These are phyloP conservation scores for Rhadina sibilatrix DNA, from an alignment of 2,113 vertebrate genomes.

Conservation along the genomic window DNA sequence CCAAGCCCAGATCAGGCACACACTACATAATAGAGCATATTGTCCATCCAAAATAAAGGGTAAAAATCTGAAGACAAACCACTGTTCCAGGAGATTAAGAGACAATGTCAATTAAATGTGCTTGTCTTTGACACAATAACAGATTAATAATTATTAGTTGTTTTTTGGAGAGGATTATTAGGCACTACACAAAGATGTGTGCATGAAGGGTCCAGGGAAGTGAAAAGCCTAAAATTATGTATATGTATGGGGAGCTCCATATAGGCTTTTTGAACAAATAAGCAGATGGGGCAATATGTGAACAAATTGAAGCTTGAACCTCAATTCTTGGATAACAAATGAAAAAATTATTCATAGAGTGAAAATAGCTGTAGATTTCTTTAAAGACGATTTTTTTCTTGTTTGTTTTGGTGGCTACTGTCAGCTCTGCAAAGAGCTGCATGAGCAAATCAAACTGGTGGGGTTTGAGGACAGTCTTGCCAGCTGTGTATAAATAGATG, in stretches of 20 bases:
- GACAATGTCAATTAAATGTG: background rate
- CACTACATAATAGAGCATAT: background rate
- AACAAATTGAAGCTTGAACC: background rate
- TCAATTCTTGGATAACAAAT: background rate
- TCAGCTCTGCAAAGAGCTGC: background rate
- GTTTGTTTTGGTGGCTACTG: background rate
- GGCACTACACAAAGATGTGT: background rate
- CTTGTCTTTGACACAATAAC: background rate
- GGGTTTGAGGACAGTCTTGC: background rate
- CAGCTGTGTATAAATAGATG: background rate
- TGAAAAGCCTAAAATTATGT: background rate
- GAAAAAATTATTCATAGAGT: background rate
- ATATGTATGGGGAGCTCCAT: background rate
- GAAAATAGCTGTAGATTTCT: background rate
- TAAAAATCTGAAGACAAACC: background rate
- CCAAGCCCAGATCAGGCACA: background rate
- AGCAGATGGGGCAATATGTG: background rate
- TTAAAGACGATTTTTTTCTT: background rate
- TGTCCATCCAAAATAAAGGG: background rate
- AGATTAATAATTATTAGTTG: background rate
- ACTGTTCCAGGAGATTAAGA: background rate
- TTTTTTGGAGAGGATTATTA: background rate
- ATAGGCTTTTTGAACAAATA: background rate
- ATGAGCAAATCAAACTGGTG: background rate
- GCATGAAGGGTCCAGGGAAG: background rate